Base-by-base conservation (phyloP, 2,113 vertebrate species). In the Cyprinodon brontotheroides region DNA sequence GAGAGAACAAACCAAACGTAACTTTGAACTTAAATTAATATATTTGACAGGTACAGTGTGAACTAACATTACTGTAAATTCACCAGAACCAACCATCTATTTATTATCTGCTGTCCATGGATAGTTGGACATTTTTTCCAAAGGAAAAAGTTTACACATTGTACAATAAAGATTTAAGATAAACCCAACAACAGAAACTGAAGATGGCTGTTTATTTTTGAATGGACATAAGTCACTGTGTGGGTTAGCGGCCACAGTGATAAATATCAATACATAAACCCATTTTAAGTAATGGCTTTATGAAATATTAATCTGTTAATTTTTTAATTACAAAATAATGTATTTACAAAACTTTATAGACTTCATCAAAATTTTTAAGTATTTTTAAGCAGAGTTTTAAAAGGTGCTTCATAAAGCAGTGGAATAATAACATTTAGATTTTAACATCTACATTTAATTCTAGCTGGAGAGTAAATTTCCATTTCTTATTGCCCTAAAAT, bases 251-350 rank as follows among this genome's bases (percentile, higher is more conserved):
- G 7, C 2, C 80, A 90, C 84, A 74, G 61, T 80, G 78, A 82
- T 72, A 9, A 13, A 38, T 64, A 6, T 5, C 63, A 47, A 61
- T 78, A 72, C 78, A 61, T 88, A 84, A 87, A 82, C 81, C 61
- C 65, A 9, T 14, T 20, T 39, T 20, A 40, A 37, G 62, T 3
- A 5, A 10, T 5, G n/a, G 6, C 50, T n/a, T 20, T 57, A 20
- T 9, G n/a, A 57, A 57, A n/a, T n/a, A 6, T 9, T 1, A 53
- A 20, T 53, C 6, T 57, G 50, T n/a, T 8, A 0, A n/a, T 53
- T 4, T 4, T 20, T 20, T 53, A 53, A 53, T 3, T 0, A 53
- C 50, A 53, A 3, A 20, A 15, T 20, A 3, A 53, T 4, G 41
- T 12, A 17, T 1, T 53, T 57, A 57, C 6, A n/a, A 6, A 41